phyloP scores from a whole-genome alignment of 2,113 vertebrate genomes.

The Microtus richardsoni region DNA sequence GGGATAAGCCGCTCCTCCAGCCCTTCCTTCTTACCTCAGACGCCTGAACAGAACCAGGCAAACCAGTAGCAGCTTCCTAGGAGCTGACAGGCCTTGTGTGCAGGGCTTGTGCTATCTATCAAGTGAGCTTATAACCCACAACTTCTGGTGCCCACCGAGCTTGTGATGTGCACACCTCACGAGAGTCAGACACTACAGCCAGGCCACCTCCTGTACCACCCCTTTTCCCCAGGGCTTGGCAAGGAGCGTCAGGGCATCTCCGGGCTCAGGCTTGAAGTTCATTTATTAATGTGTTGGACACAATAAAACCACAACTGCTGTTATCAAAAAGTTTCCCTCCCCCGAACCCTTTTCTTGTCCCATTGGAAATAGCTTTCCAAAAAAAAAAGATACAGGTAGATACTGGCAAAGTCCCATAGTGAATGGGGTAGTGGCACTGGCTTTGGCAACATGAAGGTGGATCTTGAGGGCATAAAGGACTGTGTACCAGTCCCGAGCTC shows the following conservation, averaged over 20 bases:
- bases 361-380: conserved; percentile 12
- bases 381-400: background rate
- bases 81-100: background rate
- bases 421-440: background rate
- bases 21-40: conserved; percentile 70
- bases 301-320: conserved; percentile 79
- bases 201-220: background rate
- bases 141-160: background rate
- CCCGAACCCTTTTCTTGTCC: conserved; percentile 32
- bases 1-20: conserved; percentile 61
- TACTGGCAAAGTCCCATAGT: conserved; percentile 68
- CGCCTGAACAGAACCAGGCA: conserved; percentile 57
- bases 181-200: background rate
- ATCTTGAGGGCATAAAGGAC: background rate
- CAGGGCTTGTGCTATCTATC: background rate
- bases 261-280: conserved; percentile 53
- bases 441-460: background rate
- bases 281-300: conserved; percentile 79
- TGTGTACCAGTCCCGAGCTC: background rate
- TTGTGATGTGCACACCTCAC: background rate
- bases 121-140: conserved; percentile 10
- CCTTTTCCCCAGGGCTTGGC: background rate
- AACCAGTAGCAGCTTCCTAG: conserved; percentile 22
- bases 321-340: conserved; percentile 73
- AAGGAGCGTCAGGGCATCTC: background rate